Base-by-base conservation (phyloP, 2,888 invertebrate genomes). In the Catonia carolina region DNA sequence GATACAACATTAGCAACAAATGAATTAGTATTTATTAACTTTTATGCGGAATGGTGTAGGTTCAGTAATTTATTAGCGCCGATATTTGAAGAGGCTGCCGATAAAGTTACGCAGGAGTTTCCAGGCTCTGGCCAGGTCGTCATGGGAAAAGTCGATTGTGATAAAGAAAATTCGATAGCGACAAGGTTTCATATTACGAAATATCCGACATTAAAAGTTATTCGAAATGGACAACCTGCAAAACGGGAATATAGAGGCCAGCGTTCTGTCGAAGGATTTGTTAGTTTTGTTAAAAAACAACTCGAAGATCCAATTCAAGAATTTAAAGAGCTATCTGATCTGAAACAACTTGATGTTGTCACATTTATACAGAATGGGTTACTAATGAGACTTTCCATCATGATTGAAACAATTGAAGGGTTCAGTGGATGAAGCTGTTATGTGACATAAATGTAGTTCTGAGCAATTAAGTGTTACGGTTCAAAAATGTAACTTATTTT, bases 41-140 rank as follows among this genome's bases (percentile, higher is more conserved):
- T 99, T 75, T 99, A 98, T 77, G 99, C 99, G 27, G 97, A 99
- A 71, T 99, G 99, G 99, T 99, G 99, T 77, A 85, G 92, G 69
- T 99, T 98, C 78, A 98, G 98, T 77, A 97, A 93, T 73, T 83
- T 95, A 76, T 77, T 99, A 70, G 89, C 90, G 73, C 99, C 99
- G 10, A 86, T 97, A 68, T 99, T 95, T 75, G 92, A 95, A 72
- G 95, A 97, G 73, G 92, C 97, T 37, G 89, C 96, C 8, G 89
- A 89, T 65, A 90, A 88, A 75, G 82, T 97, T 61, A 74, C 78
- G 31, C 81, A 81, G 68, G 85, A 83, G 63, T 90, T 88, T 68
- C 88, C 91, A 51, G 72, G 82, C 14, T 62, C 69, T 31, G 92
- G 93, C 10, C 85, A 82, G 72, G 91, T 98, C 8, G 88, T 93